Percentiles rank a stretch among this genome's conserved stretches.
Conservation (phyloP, 2,888 invertebrate species). For the Calameuta pallipes region DNA sequence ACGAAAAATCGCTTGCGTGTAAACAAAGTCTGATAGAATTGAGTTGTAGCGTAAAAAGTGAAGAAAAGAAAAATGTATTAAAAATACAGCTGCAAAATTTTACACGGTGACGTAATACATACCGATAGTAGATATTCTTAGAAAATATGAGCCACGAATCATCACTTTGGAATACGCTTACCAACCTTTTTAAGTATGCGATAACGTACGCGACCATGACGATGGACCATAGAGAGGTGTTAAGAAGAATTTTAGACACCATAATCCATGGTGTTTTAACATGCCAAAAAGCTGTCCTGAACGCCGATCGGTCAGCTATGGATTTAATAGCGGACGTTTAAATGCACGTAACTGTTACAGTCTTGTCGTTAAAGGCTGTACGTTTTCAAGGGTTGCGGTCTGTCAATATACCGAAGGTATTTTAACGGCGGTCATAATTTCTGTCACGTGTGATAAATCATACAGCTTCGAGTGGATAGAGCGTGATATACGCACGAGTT, state of each 20-base stretch:
- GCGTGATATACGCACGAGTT: constrained; percentile 1
- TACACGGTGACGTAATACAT: too few relatives aligned
- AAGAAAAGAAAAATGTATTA: too few relatives aligned
- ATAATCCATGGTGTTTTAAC: background rate
- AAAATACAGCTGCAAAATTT: too few relatives aligned
- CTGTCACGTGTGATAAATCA: constrained; percentile 48
- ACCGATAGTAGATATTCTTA: too few relatives aligned
- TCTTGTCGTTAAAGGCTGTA: constrained; percentile 30
- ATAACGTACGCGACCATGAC: background rate
- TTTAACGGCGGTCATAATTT: constrained; percentile 54
- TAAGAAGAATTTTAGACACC: background rate
- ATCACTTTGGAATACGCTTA: too few relatives aligned
- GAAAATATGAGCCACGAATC: too few relatives aligned
- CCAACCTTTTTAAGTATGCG: background rate
- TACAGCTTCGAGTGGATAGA: constrained; percentile 1
- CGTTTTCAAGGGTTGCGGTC: constrained; percentile 32
- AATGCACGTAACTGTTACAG: constrained; percentile 29
- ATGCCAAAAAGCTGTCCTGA: background rate
- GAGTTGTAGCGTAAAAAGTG: too few relatives aligned
- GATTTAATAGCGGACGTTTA: constrained; percentile 36
- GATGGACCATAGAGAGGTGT: background rate
- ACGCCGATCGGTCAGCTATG: constrained; percentile 12
- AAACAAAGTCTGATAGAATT: too few relatives aligned
- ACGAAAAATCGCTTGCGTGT: too few relatives aligned
- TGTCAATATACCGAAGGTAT: constrained; percentile 48